Conservation (phyloP, 2,888 invertebrate species). For the Resseliella maxima region DNA sequence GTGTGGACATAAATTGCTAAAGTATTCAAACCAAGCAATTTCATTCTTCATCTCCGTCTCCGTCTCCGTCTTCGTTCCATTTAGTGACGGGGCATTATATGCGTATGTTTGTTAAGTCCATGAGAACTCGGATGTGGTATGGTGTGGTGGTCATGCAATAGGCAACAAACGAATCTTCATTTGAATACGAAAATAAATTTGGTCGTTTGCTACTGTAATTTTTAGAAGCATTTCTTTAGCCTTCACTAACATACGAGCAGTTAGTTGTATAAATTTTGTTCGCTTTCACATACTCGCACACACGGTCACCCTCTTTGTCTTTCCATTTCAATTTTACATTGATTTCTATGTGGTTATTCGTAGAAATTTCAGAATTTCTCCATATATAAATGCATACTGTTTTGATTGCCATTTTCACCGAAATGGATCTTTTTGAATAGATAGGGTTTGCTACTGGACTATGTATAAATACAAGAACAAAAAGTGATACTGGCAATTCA, state of each 20-base stretch:
- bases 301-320: background rate
- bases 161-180: conserved; percentile 34
- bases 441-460: conserved; percentile 33
- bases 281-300: background rate
- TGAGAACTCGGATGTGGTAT: conserved; percentile 20
- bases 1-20: conserved; percentile 51
- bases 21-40: conserved; percentile 51
- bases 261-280: background rate
- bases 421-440: conserved; percentile 7
- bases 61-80: background rate
- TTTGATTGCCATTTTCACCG: background rate
- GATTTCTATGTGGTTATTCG: background rate
- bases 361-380: background rate
- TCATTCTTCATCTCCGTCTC: background rate
- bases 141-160: conserved; percentile 47
- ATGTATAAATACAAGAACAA: background rate
- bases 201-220: background rate
- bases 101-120: conserved; percentile 30
- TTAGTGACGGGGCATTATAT: conserved; percentile 31
- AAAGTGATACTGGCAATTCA: background rate
- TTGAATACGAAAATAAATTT: conserved; percentile 53
- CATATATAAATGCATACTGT: background rate
- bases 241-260: background rate
- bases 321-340: no score
- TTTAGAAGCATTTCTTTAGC: background rate